These are phyloP conservation scores for Coreoperca whiteheadi DNA, from an alignment of 2,113 vertebrate genomes.

Conservation along the genomic window DNA sequence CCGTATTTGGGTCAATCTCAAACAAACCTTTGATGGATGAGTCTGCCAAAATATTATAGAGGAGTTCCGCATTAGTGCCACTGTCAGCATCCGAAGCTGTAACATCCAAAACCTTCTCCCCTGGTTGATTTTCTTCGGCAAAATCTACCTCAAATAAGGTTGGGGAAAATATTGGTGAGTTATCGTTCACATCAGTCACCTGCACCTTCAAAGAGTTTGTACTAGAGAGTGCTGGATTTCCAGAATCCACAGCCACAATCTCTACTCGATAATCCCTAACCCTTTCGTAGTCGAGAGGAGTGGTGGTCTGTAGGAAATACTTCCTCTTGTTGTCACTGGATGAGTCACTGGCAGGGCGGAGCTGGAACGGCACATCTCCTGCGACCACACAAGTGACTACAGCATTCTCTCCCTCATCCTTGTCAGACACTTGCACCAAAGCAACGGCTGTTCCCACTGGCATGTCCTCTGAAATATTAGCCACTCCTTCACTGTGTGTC, in stretches of 20 bases:
- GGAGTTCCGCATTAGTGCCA: constrained; percentile 92
- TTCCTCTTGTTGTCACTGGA: constrained; percentile 97
- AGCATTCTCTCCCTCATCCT: constrained; percentile 96
- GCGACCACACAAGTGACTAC: constrained; percentile 99
- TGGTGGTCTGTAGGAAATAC: constrained; percentile 98
- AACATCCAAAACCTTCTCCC: constrained; percentile 92
- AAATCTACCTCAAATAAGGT: constrained; percentile 93
- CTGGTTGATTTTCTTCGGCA: constrained; percentile 93
- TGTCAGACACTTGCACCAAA: constrained; percentile 97
- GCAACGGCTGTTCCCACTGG: constrained; percentile 96
- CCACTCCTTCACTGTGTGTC: constrained; percentile 95
- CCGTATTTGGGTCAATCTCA: constrained; percentile 91
- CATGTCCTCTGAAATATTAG: constrained; percentile 98
- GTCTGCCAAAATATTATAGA: constrained; percentile 92
- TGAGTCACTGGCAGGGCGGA: constrained; percentile 94
- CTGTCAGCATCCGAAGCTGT: constrained; percentile 94
- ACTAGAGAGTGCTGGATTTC: constrained; percentile 97
- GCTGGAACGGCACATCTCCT: constrained; percentile 95
- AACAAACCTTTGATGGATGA: constrained; percentile 92
- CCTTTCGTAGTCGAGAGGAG: constrained; percentile 92
- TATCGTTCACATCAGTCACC: constrained; percentile 96
- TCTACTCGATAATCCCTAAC: constrained; percentile 94
- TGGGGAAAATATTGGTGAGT: constrained; percentile 94
- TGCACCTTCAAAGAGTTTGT: constrained; percentile 98
- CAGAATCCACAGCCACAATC: constrained; percentile 96